These are phyloP conservation scores for Penaeus monodon DNA, from an alignment of 2,888 invertebrate genomes.

Conservation along the genomic window DNA sequence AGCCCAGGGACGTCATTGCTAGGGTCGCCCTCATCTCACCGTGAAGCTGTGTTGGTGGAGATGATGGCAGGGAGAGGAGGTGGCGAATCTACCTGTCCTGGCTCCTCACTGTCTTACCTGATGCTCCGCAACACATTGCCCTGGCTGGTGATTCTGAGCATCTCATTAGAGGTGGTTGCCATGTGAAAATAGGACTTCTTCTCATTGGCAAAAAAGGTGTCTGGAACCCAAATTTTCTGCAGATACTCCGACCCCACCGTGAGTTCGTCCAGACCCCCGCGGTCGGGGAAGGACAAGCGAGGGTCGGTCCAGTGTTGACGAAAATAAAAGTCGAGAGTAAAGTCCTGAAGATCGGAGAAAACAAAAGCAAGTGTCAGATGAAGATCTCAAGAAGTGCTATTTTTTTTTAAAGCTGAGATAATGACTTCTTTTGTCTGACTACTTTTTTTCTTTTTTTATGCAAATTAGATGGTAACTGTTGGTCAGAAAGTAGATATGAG, in stretches of 20 bases:
- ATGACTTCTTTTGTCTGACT: conserved; percentile 37
- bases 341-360: conserved; percentile 78
- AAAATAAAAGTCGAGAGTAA: conserved; percentile 98
- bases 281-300: conserved; percentile 90
- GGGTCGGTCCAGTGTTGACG: conserved; percentile 99
- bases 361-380: conserved; percentile 62
- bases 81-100: conserved; percentile 27
- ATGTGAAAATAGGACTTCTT: conserved; percentile 99
- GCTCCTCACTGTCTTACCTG: conserved; percentile 77
- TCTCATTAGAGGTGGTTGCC: conserved; percentile 99
- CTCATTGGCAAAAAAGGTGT: conserved; percentile 99
- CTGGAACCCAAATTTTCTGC: conserved; percentile 99
- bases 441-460: conserved; percentile 35
- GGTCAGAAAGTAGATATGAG: conserved; percentile 61
- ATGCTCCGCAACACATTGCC: conserved; percentile 96
- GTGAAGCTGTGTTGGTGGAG: conserved; percentile 12
- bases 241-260: conserved; percentile 96
- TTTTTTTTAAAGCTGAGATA: conserved; percentile 33
- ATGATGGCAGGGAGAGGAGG: conserved; percentile 14
- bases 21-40: neutral
- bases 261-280: conserved; percentile 89
- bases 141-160: conserved; percentile 95
- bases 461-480: conserved; percentile 62
- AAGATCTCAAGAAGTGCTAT: conserved; percentile 40
- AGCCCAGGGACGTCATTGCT: no score